Conservation (phyloP, 2,888 invertebrate species). For the Horisme vitalbata region DNA sequence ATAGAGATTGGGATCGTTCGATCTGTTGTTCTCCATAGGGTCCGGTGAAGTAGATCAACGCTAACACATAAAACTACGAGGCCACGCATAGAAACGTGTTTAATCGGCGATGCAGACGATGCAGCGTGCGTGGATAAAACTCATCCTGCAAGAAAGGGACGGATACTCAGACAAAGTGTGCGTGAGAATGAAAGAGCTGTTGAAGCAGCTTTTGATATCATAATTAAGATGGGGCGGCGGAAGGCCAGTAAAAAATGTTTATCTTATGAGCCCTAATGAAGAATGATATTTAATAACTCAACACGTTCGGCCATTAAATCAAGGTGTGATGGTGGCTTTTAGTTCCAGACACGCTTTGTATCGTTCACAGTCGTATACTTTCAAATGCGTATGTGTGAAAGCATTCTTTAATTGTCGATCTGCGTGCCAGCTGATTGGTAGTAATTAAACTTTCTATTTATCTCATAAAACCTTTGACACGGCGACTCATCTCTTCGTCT, state of each 20-base stretch:
- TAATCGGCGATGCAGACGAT: conserved; percentile 70
- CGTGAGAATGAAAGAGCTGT: conserved; percentile 55
- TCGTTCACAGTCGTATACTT: conserved; percentile 38
- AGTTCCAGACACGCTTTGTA: conserved; percentile 45
- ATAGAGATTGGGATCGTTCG: conserved; percentile 57
- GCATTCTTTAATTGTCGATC: conserved; percentile 37
- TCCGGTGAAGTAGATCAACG: conserved; percentile 36
- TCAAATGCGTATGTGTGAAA: conserved; percentile 41
- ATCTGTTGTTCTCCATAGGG: conserved; percentile 40
- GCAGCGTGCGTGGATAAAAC: conserved; percentile 52
- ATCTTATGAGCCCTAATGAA: conserved; percentile 67
- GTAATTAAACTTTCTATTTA: conserved; percentile 34
- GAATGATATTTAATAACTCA: conserved; percentile 67
- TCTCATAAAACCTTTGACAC: conserved; percentile 30
- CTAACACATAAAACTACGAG: conserved; percentile 71
- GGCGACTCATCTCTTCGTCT: conserved; percentile 9
- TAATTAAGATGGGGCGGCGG: conserved; percentile 63
- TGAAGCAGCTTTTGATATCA: conserved; percentile 76
- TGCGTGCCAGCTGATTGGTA: conserved; percentile 30
- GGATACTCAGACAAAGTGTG: conserved; percentile 46
- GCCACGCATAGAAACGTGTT: conserved; percentile 79
- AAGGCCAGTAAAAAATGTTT: conserved; percentile 69
- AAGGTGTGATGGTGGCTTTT: conserved; percentile 46
- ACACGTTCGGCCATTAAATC: conserved; percentile 63
- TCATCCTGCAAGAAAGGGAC: conserved; percentile 62